Evolutionary conservation across 2,888 invertebrate species (phyloP).

Genomic region (Frankliniella fusca): DNA sequence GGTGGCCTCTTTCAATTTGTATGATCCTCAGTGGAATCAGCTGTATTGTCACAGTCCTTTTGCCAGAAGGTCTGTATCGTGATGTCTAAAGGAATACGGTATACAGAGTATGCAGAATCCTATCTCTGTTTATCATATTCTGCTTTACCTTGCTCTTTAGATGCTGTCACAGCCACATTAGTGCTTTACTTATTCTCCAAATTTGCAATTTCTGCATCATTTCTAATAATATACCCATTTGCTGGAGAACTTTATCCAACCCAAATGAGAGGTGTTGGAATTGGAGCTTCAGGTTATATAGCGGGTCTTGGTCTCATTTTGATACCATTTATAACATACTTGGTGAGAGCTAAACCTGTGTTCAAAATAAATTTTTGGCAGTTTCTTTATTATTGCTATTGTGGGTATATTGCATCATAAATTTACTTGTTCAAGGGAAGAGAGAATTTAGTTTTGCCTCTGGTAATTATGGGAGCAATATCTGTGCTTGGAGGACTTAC

Average conservation of each 20-base stretch:
- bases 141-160: constrained; percentile 49
- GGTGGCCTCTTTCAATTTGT: constrained; percentile 82
- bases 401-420: constrained; percentile 25
- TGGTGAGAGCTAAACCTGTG: constrained; percentile 55
- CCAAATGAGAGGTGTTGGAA: constrained; percentile 80
- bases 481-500: constrained; percentile 77
- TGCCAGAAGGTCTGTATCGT: constrained; percentile 62
- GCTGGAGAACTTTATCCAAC: constrained; percentile 90
- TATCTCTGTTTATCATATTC: constrained; percentile 5
- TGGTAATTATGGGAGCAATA: constrained; percentile 78
- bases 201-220: constrained; percentile 84
- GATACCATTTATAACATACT: constrained; percentile 85
- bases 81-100: not conserved
- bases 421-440: constrained; percentile 60
- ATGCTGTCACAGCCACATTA: constrained; percentile 68
- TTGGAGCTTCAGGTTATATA: constrained; percentile 86
- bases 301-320: constrained; percentile 83
- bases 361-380: constrained; percentile 13
- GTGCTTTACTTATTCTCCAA: constrained; percentile 76
- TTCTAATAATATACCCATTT: constrained; percentile 87
- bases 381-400: not conserved
- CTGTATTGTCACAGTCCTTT: constrained; percentile 77
- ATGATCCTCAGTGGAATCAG: constrained; percentile 81
- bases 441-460: constrained; percentile 74
- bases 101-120: not conserved